A percentile compares a stretch with the other conserved stretches of the same genome.
These are phyloP conservation scores for Sipha flava DNA, from an alignment of 1,140 invertebrate genomes.

Conservation along the genomic window DNA sequence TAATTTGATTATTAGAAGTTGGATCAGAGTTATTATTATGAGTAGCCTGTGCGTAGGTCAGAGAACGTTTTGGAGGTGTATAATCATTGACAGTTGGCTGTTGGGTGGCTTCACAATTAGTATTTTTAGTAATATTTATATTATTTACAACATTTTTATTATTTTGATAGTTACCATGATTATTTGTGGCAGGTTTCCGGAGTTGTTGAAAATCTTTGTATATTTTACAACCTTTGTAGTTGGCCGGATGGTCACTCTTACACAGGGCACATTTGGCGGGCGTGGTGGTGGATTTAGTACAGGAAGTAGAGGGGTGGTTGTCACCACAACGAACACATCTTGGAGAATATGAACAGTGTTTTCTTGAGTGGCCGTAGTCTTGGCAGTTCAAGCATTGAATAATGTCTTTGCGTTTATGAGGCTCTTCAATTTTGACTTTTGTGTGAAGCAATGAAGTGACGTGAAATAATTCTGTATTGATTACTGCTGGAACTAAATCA, in stretches of 20 bases:
- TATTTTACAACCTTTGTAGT: slow-evolving; percentile 40
- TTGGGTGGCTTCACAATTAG: too few species aligned
- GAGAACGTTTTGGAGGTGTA: too few species aligned
- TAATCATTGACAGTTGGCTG: too few species aligned
- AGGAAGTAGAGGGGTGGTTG: slow-evolving; percentile 41
- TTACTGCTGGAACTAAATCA: not conserved
- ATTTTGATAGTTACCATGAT: slow-evolving; percentile 36
- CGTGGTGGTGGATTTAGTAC: slow-evolving; percentile 39
- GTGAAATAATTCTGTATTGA: not conserved
- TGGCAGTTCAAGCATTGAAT: slow-evolving; percentile 36
- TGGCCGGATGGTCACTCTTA: not conserved
- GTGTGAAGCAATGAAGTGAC: not conserved
- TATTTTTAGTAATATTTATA: too few species aligned
- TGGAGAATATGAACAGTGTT: slow-evolving; percentile 38
- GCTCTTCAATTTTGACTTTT: slow-evolving; percentile 40
- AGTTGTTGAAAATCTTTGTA: not conserved
- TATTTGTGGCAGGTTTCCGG: too few species aligned
- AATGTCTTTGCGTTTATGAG: slow-evolving; percentile 38
- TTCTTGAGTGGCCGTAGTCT: slow-evolving; percentile 37
- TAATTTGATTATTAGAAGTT: too few species aligned
- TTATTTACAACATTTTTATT: too few species aligned
- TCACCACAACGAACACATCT: slow-evolving; percentile 43
- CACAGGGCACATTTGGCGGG: slow-evolving; percentile 26
- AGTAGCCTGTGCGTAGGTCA: too few species aligned
- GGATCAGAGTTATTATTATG: too few species aligned